Evolutionary conservation across 1,140 invertebrate species (phyloP), one percentile per base, ranked within the genome.

Genomic region (Andrena cerasifolii): DNA sequence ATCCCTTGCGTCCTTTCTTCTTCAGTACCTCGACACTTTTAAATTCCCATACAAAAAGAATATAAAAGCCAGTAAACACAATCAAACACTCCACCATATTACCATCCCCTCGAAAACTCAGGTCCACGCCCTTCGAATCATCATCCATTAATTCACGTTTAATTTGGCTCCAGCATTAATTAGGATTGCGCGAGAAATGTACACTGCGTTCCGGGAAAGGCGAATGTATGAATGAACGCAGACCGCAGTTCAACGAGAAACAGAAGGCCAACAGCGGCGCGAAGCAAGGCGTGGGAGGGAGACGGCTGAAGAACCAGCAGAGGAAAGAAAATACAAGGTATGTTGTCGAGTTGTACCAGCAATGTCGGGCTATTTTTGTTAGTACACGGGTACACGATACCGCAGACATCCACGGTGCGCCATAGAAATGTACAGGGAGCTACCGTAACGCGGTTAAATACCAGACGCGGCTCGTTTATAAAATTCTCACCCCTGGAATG

Each of bases 381-480:
- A 70, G 18, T 21, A 31, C 36, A 40, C 3, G 1, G 51, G 16
- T 40, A 24, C 12, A 70, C 12, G 36, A 43, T 18, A 58, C 18
- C 26, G 24, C 36, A 43, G 43, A 59, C 10, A 3, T 45, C n/a
- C 28, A 47, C n/a, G 24, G 56, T 14, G 6, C 28, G n/a, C 45
- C 59, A 49, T 74, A 33, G 59, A 74, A 73, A 40, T 28, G 61
- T 31, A 31, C 31, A 14, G 10, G 59, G n/a, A 45, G 24, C 24
- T 28, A 28, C n/a, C 1, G 40, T 58, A 67, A 31, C 62, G 43
- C n/a, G 47, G 40, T 61, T 74, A 78, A 78, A 78, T 74, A 65
- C 59, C 76, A 65, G 58, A 59, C 67, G 45, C 16, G 14, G 58
- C 56, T 62, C 58, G 40, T 78, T 78, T 65, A 78, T 74, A 78